These are phyloP conservation scores for Meleagris gallopavo DNA, from an alignment of 2,113 vertebrate genomes.

Conservation along the genomic window DNA sequence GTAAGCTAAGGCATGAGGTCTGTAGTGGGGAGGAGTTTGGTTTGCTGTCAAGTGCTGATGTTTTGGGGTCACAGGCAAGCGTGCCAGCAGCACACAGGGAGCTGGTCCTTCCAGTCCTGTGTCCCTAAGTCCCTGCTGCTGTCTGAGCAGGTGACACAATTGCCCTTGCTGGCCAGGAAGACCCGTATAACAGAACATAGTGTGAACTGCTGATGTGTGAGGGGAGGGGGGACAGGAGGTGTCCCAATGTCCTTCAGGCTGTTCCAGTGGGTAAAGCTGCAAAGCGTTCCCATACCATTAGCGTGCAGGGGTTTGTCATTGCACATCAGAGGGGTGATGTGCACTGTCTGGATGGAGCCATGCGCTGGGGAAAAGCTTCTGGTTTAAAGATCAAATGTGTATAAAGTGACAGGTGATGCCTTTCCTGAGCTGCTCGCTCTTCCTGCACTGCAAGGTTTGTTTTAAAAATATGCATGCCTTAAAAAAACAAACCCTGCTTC, in stretches of 20 bases:
- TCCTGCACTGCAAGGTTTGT: not conserved
- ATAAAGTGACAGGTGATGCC: not conserved
- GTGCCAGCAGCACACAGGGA: not conserved
- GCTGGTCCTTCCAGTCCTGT: not conserved
- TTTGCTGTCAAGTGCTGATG: not conserved
- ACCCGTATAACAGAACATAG: not conserved
- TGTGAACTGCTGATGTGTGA: not conserved
- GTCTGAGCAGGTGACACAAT: not conserved
- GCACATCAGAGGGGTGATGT: not conserved
- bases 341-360: not conserved
- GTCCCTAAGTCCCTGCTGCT: not conserved
- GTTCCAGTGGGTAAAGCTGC: not conserved
- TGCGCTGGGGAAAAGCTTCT: not conserved
- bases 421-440: not conserved
- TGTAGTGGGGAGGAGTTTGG: not conserved
- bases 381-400: not conserved
- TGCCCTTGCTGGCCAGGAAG: not conserved
- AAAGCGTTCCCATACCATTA: not conserved
- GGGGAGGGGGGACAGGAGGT: not conserved
- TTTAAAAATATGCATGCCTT: not conserved
- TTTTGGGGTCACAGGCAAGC: not conserved
- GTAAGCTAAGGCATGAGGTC: not conserved
- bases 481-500: not conserved
- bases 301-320: fast-evolving
- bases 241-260: not conserved